Percentiles rank a stretch among this genome's conserved stretches.
These are phyloP conservation scores for Cerastis rubricosa DNA, from an alignment of 2,888 invertebrate genomes.

Conservation along the genomic window DNA sequence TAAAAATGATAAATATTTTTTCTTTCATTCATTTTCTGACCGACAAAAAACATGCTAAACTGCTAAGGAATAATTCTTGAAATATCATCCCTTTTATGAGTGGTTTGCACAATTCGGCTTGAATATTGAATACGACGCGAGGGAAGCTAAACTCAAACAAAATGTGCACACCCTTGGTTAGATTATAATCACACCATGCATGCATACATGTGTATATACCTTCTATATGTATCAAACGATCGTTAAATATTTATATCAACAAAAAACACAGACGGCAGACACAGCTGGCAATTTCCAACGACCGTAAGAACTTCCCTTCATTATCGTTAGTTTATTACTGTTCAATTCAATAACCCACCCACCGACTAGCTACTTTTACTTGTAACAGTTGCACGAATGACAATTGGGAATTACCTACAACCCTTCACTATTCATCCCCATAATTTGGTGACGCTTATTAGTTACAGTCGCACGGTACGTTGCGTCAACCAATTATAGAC, in stretches of 20 bases:
- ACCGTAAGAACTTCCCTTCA: background rate
- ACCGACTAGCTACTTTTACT: background rate
- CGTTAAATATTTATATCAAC: background rate
- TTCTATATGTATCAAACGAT: background rate
- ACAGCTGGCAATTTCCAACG: background rate
- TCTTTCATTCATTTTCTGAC: no score
- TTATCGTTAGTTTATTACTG: background rate
- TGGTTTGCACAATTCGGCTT: no score
- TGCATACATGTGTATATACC: no score
- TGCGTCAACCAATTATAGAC: conserved; percentile 9
- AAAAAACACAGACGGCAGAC: background rate
- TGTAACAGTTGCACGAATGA: background rate
- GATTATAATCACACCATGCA: no score
- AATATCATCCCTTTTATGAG: no score
- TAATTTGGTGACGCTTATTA: background rate
- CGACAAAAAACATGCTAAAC: no score
- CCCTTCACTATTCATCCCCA: background rate
- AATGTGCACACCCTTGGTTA: no score
- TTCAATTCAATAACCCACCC: background rate
- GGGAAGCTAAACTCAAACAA: no score
- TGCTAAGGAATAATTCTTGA: no score
- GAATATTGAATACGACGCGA: background rate
- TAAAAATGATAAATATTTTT: no score
- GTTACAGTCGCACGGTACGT: background rate
- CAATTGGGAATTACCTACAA: background rate